Evolutionary conservation across 2,888 invertebrate genomes (phyloP), one percentile per base, ranked within the genome.

Genomic region (Horisme vitalbata): DNA sequence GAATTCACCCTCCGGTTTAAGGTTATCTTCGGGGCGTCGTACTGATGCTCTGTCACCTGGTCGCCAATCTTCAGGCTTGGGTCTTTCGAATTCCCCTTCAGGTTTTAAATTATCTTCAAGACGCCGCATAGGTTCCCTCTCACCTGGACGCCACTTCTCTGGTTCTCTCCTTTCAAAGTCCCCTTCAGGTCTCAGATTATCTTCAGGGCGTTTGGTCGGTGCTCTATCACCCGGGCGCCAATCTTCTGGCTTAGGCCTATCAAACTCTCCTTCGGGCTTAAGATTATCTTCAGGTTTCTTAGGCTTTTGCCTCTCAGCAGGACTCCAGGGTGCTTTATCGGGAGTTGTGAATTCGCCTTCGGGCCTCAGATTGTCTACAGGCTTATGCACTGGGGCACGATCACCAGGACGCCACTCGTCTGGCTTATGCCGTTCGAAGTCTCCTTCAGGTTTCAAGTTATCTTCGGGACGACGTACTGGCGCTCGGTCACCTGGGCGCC

Each of bases 71-170:
- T 80, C 76, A 10, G 66, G 75, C 32, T 82, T 75, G 0, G 82
- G 81, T 12, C 92, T 55, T 91, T 91, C 1, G 62, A 93, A 92
- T 6, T 92, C 90, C 2, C 93, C 92, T 71, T 93, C 93, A 0
- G 91, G 90, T 44, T 75, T 79, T 0, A 93, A 66, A 53, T 91
- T 90, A 56, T 91, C 91, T 34, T 54, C 12, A 0, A 68, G 55
- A 33, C 62, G 66, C 2, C 63, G 63, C 18, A 71, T 83, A 39
- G 65, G 71, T 1, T 77, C 79, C 37, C 91, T 73, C 48, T 90
- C 52, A 15, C 45, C 53, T 13, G 53, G 53, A 3, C 35, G 49
- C 65, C 86, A 91, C 26, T 77, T 67, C 14, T 84, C 79, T 31
- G 68, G 73, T 33, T 61, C 79, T 59, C 41, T 81, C 21, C 73